Evolutionary conservation across 2,113 vertebrate genomes (phyloP).

Genomic region (Dolichotis patagonum): DNA sequence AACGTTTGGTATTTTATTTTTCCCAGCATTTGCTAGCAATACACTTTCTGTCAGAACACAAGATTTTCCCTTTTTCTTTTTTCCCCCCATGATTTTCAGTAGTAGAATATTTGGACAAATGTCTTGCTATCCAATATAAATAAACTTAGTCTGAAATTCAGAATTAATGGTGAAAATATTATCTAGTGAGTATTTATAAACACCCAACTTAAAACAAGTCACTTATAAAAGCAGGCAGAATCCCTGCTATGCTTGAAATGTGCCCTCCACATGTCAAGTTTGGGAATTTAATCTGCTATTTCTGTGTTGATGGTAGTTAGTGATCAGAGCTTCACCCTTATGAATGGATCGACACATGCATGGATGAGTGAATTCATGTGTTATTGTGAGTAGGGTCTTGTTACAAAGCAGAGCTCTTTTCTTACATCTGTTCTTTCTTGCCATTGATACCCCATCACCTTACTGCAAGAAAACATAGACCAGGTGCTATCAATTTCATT

Average conservation of each 20-base stretch:
- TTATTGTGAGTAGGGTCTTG: not conserved
- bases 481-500: not conserved
- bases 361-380: not conserved
- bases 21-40: conserved; percentile 12
- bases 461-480: not conserved
- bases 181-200: not conserved
- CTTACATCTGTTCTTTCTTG: not conserved
- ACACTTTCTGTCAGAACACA: not conserved
- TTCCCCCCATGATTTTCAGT: not conserved
- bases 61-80: not conserved
- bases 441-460: not conserved
- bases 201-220: not conserved
- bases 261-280: not conserved
- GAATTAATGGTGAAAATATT: conserved; percentile 22
- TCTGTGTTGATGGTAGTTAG: not conserved
- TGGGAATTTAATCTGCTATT: not conserved
- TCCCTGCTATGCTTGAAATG: not conserved
- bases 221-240: not conserved
- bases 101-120: not conserved
- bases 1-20: conserved; percentile 34
- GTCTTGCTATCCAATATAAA: not conserved
- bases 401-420: not conserved
- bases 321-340: not conserved
- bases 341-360: not conserved
- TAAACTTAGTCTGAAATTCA: not conserved